Evolutionary conservation across 2,888 invertebrate species (phyloP), one percentile per base, ranked within the genome.

Genomic region (Sesamia inferens): DNA sequence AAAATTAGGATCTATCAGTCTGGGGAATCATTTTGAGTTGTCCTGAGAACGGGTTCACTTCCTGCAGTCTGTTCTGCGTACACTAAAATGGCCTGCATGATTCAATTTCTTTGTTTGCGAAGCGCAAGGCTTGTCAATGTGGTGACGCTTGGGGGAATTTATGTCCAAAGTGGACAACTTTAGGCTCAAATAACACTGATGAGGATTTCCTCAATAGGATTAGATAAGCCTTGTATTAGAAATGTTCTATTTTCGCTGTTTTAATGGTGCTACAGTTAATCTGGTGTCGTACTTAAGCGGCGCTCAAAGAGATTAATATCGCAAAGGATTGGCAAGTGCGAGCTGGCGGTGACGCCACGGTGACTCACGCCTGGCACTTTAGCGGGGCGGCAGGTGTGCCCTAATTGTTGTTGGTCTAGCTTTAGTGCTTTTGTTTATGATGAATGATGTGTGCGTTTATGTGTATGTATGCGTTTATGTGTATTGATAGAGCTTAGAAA

Each of bases 231-330:
- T 22, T n/a, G 11, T 31, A n/a, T 16, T 5, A 47, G 13, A 42
- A 47, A 51, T 57, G 11, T 54, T 55, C 6, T 39, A 16, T 65
- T 42, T 11, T 64, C 81, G 83, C 77, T 63, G 42, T 58, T 71
- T 57, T 72, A 66, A 71, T 74, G 74, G 81, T 59, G 19, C 54
- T 16, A 58, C 59, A 24, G 59, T 78, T 85, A 85, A 84, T 84
- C 83, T 68, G 76, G 57, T 71, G 71, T 76, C 80, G 77, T 66
- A 80, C 75, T 76, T 76, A 77, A 73, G 74, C 79, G 70, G 59
- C 54, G 76, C 63, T 78, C 73, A 66, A 83, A 67, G 76, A 84
- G 78, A 85, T 84, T 83, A 76, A 85, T 85, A 84, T 78, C 75
- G 68, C 67, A 65, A 63, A 74, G 71, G 76, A 67, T 80, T 75